Base-by-base conservation (phyloP, 2,113 vertebrate genomes). In the Pardalotus punctatus region DNA sequence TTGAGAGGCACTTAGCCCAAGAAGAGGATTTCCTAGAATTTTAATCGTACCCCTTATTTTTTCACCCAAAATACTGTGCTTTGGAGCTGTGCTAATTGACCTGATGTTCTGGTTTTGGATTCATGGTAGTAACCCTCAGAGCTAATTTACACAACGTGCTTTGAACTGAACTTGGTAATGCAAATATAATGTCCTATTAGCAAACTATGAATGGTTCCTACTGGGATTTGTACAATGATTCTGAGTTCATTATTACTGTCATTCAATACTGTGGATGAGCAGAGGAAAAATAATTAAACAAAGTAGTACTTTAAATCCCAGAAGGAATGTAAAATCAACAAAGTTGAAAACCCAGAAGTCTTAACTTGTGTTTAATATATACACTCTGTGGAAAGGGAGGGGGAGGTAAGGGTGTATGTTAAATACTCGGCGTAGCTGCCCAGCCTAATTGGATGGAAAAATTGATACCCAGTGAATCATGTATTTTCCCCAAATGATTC, bases 211-310 rank as follows among this genome's bases (percentile, higher is more conserved):
- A 56, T 84, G 51, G 81, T 70, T 94, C 42, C 93, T 92, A 40
- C 90, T 90, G 87, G 89, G 80, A 91, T 94, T 94, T 97, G 89
- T 97, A 86, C 94, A 87, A 67, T 90, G 90, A 96, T 91, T 95
- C 96, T 94, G 88, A 91, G 94, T 94, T 97, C 94, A 95, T 97
- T 98, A 96, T 96, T 97, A 85, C 92, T 95, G 92, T 80, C 70
- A 84, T 95, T 94, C 90, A 88, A 50, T 90, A 94, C 87, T 86
- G 92, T 85, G 84, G 91, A 86, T 85, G 91, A 88, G 79, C 47
- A 79, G 81, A 71, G 81, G 79, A 96, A 91, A 81, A 91, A 95
- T 97, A 92, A 95, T 96, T 95, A 95, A 96, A 93, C 90, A 94
- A 95, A 96, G 81, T 88, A 96, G 81, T 74, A 93, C 86, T 83